Evolutionary conservation across 2,797 vertebrate genomes (phyloP).

Genomic region (Acanthurus leucopareius): DNA sequence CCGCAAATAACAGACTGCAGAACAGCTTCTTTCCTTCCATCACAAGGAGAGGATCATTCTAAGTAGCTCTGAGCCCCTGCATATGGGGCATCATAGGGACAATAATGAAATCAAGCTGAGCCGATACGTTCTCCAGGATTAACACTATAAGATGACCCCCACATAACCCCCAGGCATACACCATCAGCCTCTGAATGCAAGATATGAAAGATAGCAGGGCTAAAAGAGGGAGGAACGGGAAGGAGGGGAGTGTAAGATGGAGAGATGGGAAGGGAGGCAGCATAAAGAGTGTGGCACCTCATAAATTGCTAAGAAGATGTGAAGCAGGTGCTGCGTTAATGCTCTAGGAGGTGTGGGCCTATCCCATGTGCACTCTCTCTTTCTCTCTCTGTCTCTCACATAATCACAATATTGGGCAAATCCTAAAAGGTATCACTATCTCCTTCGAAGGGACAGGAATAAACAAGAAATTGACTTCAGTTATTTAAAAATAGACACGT

Average conservation of each 20-base stretch:
- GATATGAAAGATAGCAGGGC: slow-evolving; percentile 54
- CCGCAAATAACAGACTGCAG: slow-evolving; percentile 60
- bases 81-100: slow-evolving; percentile 67
- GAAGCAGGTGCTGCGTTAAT: slow-evolving; percentile 84
- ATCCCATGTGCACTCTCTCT: slow-evolving; percentile 41
- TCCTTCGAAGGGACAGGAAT: slow-evolving; percentile 9
- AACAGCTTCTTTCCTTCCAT: slow-evolving; percentile 53
- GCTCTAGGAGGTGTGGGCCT: slow-evolving; percentile 70
- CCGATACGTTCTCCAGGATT: slow-evolving; percentile 74
- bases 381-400: background rate
- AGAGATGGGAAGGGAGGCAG: slow-evolving; percentile 30
- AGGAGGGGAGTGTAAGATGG: slow-evolving; percentile 19
- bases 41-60: slow-evolving; percentile 68
- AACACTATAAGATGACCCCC: slow-evolving; percentile 71
- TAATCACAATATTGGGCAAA: slow-evolving; percentile 55
- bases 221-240: slow-evolving; percentile 39
- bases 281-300: slow-evolving; percentile 49
- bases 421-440: background rate
- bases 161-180: slow-evolving; percentile 52
- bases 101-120: slow-evolving; percentile 79
- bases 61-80: slow-evolving; percentile 69
- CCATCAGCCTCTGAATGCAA: slow-evolving; percentile 50
- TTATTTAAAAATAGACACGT: slow-evolving; percentile 22
- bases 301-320: slow-evolving; percentile 81
- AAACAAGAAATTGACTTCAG: slow-evolving; percentile 10